Evolutionary conservation across 2,113 vertebrate species (phyloP), one percentile per base, ranked within the genome.

Genomic region (Benitochromis conjunctus): DNA sequence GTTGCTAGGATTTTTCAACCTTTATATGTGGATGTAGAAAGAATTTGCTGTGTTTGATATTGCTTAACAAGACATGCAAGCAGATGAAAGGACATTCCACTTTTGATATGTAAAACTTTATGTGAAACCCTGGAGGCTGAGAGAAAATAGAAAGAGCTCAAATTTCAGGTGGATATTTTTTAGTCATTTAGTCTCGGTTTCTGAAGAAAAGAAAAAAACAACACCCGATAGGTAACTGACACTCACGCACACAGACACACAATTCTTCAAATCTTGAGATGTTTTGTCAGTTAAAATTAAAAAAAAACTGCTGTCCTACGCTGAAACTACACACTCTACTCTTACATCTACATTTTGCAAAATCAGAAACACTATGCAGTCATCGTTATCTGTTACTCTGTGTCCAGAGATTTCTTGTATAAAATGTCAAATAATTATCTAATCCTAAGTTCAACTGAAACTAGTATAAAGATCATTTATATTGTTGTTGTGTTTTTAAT

Each of bases 41-140:
- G 82, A 91, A 91, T 90, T 90, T 81, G 88, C 83, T 66, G 86
- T 86, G 90, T 94, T 93, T 95, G 93, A 95, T 94, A 91, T 76
- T 81, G 80, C 89, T 89, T 92, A 94, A 91, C 86, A 95, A 92
- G 92, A 93, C 84, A 86, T 71, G 80, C 86, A 78, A 88, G 80
- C 79, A 83, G 91, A 95, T 93, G 85, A 94, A 94, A 91, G 87
- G 41, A 78, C 76, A 79, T 89, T 88, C 80, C 87, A 91, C 89
- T 89, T 94, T 95, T 94, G 93, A 94, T 94, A 92, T 93, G 89
- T 86, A 89, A 92, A 94, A 93, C 90, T 92, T 94, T 79, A 82
- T 86, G 80, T 87, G 90, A 94, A 95, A 91, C 62, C 80, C 55
- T 12, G 55, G 84, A 88, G 79, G 87, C 85, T 84, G 74, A 79